These are phyloP conservation scores for Hydractinia symbiolongicarpus DNA, from an alignment of 30 jellyfish, hydroid and myxozoan genomes.

Conservation along the genomic window DNA sequence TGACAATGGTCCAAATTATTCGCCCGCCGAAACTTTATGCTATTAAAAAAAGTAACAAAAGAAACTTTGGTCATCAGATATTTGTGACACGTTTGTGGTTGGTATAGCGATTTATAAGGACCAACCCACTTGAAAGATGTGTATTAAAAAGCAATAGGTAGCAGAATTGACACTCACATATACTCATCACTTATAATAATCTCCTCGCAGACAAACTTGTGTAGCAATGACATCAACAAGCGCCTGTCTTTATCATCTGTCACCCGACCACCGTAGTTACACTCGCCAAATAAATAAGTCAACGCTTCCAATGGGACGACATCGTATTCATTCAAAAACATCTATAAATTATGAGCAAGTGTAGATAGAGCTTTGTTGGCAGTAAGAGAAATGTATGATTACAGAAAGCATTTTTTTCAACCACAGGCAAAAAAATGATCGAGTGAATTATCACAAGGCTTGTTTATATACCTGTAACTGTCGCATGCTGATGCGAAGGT, in stretches of 20 bases:
- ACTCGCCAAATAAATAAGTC: conserved; percentile 88
- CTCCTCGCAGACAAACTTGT: conserved; percentile 65
- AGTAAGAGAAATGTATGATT: background rate
- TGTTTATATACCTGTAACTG: conserved; percentile 75
- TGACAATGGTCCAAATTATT: too few relatives aligned
- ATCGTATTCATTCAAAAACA: conserved; percentile 91
- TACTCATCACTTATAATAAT: conserved; percentile 60
- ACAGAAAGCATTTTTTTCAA: background rate
- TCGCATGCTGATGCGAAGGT: conserved; percentile 94
- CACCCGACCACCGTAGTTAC: conserved; percentile 99
- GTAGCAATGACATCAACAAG: conserved; percentile 63
- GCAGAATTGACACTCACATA: conserved; percentile 36
- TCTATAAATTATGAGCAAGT: conserved; percentile 36
- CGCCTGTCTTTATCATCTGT: conserved; percentile 98
- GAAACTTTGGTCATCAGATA: too few relatives aligned
- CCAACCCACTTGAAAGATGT: too few relatives aligned
- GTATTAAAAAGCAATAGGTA: too few relatives aligned
- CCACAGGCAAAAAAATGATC: background rate
- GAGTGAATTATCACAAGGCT: background rate
- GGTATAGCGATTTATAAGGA: too few relatives aligned
- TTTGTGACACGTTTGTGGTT: too few relatives aligned
- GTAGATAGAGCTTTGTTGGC: background rate
- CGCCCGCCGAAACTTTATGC: too few relatives aligned
- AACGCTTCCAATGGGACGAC: conserved; percentile 92
- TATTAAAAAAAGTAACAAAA: too few relatives aligned